Conservation (phyloP, 2,797 vertebrate genomes). For the Mormyrus hasselquistii region DNA sequence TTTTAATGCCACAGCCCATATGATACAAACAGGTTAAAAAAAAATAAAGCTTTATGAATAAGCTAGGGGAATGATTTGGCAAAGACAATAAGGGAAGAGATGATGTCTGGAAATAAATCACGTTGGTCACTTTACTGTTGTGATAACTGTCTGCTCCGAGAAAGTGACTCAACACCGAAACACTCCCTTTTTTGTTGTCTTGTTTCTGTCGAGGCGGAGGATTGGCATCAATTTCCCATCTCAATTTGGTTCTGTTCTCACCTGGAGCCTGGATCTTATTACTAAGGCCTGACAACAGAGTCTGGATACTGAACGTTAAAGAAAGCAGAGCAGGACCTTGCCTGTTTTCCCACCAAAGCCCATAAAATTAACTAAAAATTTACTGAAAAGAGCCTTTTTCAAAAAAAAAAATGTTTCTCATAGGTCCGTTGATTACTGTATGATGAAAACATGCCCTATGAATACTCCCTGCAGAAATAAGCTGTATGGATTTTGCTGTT, state of each 20-base stretch:
- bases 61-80: background rate
- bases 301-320: background rate
- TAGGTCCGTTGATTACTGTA: background rate
- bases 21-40: background rate
- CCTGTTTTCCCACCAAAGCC: background rate
- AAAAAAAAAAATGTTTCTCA: background rate
- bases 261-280: background rate
- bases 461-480: background rate
- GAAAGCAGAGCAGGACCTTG: background rate
- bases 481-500: background rate
- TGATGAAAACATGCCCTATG: background rate
- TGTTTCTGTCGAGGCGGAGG: background rate
- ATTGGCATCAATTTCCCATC: constrained; percentile 13
- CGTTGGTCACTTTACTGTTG: background rate
- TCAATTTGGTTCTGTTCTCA: background rate
- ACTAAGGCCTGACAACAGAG: background rate
- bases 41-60: background rate
- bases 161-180: background rate
- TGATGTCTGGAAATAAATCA: background rate
- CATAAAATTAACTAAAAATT: background rate
- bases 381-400: background rate
- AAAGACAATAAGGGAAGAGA: background rate
- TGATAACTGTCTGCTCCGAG: background rate
- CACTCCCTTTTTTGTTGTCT: background rate
- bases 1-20: background rate